Evolutionary conservation across 2,797 vertebrate genomes (phyloP).

Genomic region (Aratinga solstitialis): DNA sequence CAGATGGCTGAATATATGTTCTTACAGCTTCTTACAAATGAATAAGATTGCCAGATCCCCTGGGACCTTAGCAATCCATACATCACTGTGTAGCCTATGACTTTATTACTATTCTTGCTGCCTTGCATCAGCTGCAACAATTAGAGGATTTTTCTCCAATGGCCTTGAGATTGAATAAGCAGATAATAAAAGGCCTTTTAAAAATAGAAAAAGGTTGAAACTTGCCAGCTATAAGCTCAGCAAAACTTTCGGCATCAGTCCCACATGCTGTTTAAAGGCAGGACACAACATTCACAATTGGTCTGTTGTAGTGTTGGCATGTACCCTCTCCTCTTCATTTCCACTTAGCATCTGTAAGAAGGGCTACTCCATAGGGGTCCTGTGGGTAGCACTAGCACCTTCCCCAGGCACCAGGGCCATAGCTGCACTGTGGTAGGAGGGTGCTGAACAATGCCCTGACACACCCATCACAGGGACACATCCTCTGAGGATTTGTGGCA

Average conservation of each 20-base stretch:
- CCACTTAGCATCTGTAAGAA: neutral
- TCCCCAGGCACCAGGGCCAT: neutral
- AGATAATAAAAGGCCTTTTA: constrained; percentile 27
- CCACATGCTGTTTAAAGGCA: neutral
- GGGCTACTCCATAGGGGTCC: neutral
- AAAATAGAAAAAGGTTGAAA: constrained; percentile 28
- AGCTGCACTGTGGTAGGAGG: neutral
- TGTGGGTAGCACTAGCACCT: neutral
- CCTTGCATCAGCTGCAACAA: neutral
- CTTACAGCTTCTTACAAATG: neutral
- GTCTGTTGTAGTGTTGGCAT: neutral
- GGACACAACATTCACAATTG: neutral
- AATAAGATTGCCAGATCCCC: neutral
- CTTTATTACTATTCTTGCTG: constrained; percentile 24
- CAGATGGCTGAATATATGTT: neutral
- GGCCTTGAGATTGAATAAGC: constrained; percentile 26
- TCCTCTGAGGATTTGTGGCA: neutral
- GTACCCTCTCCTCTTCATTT: neutral
- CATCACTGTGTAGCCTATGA: neutral
- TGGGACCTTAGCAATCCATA: neutral
- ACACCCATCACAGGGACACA: neutral
- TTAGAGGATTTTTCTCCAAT: neutral
- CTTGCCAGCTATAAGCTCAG: constrained; percentile 4
- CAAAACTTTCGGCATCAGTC: constrained; percentile 1
- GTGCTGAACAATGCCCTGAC: neutral